These are phyloP conservation scores for Pogonomyrmex barbatus DNA, from an alignment of 1,140 invertebrate genomes.

Conservation along the genomic window DNA sequence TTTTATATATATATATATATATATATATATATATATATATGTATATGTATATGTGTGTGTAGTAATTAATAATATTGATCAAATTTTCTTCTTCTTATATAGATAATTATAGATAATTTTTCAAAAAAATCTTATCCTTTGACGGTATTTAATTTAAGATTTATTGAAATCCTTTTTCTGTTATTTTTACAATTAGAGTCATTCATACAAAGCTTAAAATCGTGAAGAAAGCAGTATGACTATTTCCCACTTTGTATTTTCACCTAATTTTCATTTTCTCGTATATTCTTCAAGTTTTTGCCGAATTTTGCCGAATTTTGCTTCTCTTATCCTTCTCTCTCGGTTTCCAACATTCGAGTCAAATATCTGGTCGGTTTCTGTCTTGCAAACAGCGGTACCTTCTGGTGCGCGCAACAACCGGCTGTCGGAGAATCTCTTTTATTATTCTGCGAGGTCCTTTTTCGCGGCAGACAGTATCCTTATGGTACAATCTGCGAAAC, in stretches of 20 bases:
- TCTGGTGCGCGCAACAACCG: conserved; percentile 63
- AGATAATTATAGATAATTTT: not conserved
- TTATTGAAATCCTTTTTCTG: not conserved
- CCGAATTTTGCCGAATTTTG: not conserved
- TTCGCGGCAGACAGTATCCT: conserved; percentile 57
- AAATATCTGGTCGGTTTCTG: conserved; percentile 40
- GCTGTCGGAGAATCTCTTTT: conserved; percentile 55
- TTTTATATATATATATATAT: not conserved
- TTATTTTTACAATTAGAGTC: not conserved
- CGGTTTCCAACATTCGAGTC: not conserved
- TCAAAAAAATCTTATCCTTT: not conserved
- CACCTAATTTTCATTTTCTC: conserved; percentile 6
- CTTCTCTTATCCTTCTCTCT: not conserved
- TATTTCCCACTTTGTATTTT: not conserved
- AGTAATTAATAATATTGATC: conserved; percentile 48
- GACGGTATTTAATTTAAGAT: not conserved
- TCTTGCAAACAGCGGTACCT: conserved; percentile 54
- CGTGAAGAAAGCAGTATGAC: not conserved
- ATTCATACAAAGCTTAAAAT: not conserved
- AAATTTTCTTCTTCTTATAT: not conserved
- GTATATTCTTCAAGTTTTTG: not conserved
- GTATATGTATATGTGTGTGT: conserved; percentile 73
- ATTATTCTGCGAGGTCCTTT: conserved; percentile 31
- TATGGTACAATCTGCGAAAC: conserved; percentile 68
- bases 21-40: not conserved